Percentiles rank a stretch among this genome's conserved stretches.
phyloP scores from a whole-genome alignment of 2,888 invertebrate species.

The Iselma pallidipennis region DNA sequence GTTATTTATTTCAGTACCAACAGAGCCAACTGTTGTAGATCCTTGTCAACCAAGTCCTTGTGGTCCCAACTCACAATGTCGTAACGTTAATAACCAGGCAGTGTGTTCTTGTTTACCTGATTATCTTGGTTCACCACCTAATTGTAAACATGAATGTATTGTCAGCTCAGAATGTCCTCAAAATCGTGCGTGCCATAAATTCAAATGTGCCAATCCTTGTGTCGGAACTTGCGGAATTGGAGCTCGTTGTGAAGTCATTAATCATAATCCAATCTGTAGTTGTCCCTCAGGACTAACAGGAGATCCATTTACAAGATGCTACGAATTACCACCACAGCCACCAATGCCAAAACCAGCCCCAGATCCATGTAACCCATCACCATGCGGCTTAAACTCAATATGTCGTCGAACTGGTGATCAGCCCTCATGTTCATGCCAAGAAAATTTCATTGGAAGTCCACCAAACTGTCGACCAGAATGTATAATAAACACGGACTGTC shows the following conservation, averaged over 20 bases:
- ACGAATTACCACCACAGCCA: conserved; percentile 47
- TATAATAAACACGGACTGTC: conserved; percentile 70
- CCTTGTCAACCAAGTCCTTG: conserved; percentile 76
- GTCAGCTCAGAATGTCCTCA: conserved; percentile 75
- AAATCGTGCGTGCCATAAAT: conserved; percentile 73
- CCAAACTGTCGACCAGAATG: conserved; percentile 78
- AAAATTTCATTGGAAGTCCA: conserved; percentile 72
- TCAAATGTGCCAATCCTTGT: conserved; percentile 76
- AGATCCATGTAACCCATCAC: conserved; percentile 66
- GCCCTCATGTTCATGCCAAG: conserved; percentile 71
- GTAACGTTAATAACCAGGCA: conserved; percentile 67
- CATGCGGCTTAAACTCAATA: conserved; percentile 67
- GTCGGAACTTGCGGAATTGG: conserved; percentile 73
- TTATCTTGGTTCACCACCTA: conserved; percentile 73
- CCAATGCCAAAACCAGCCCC: conserved; percentile 49
- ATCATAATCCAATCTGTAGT: conserved; percentile 77
- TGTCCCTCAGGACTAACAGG: conserved; percentile 67
- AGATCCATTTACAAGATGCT: conserved; percentile 78
- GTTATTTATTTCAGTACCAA: conserved; percentile 27
- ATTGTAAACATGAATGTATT: conserved; percentile 77
- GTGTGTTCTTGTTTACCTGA: conserved; percentile 74
- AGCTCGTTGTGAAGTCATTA: conserved; percentile 73
- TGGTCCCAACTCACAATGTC: conserved; percentile 75
- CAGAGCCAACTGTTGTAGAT: conserved; percentile 54
- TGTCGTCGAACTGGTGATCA: conserved; percentile 62